Evolutionary conservation across 1,140 invertebrate species (phyloP).

Genomic region (Heterodera schachtii): DNA sequence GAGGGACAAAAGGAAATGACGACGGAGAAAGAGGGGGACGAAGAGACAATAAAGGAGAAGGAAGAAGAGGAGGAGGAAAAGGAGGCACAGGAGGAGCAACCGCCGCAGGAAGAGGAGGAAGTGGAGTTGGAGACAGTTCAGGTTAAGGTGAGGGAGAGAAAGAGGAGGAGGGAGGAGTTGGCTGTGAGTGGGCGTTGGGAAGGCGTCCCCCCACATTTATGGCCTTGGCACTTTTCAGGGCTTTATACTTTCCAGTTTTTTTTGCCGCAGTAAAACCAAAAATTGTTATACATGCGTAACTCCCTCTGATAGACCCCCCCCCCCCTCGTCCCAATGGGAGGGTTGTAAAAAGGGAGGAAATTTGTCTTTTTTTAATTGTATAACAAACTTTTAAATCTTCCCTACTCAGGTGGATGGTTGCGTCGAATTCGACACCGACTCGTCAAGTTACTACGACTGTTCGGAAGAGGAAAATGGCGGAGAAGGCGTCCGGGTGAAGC

Average conservation of each 20-base stretch:
- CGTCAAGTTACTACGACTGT: constrained; percentile 23
- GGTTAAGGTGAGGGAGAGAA: neutral
- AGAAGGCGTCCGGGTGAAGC: neutral
- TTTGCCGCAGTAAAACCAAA: neutral
- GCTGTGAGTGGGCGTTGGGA: neutral
- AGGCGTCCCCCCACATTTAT: no score
- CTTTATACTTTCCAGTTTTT: neutral
- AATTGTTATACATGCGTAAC: no score
- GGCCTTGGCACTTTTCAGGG: neutral
- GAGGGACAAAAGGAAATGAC: neutral
- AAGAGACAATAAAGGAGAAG: neutral
- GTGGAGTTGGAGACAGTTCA: constrained; percentile 11
- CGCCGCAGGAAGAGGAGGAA: neutral
- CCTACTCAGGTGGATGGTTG: constrained; percentile 19
- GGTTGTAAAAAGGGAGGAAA: no score
- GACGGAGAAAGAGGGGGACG: neutral
- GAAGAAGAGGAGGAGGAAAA: neutral
- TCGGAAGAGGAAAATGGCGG: neutral
- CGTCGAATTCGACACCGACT: constrained; percentile 22
- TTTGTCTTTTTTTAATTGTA: neutral
- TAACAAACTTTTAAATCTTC: neutral
- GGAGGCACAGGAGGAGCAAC: neutral
- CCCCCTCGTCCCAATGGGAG: no score
- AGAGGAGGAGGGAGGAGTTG: neutral
- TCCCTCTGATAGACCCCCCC: no score